phyloP scores from a whole-genome alignment of 2,113 vertebrate species.

The Eonycteris spelaea region DNA sequence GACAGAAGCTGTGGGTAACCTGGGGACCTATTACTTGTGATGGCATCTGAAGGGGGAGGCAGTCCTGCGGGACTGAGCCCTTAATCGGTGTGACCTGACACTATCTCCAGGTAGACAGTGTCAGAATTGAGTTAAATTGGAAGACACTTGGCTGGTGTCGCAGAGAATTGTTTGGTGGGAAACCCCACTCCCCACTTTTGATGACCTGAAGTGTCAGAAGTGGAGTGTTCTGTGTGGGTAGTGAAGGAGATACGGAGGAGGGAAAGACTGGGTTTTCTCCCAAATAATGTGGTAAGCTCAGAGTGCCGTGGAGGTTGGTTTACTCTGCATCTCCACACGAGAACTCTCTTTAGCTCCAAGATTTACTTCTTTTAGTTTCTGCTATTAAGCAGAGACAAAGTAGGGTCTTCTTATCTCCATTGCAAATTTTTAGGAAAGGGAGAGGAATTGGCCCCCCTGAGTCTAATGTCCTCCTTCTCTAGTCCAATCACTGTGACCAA shows the following conservation, averaged over 20 bases:
- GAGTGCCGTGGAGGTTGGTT: background rate
- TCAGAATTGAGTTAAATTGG: background rate
- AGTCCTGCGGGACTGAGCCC: background rate
- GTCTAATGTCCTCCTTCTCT: background rate
- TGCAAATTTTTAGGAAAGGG: background rate
- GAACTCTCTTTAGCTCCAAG: background rate
- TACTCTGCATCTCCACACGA: background rate
- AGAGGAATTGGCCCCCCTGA: background rate
- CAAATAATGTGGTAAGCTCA: background rate
- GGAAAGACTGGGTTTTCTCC: background rate
- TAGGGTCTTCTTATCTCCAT: background rate
- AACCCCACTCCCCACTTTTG: no score
- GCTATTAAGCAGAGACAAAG: background rate
- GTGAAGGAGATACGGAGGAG: background rate
- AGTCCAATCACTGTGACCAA: background rate
- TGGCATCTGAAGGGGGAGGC: background rate
- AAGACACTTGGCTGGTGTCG: background rate
- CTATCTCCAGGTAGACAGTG: background rate
- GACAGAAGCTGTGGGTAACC: background rate
- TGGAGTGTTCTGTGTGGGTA: background rate
- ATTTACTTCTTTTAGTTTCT: background rate
- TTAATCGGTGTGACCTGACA: background rate
- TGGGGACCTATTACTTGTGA: background rate
- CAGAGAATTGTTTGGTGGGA: background rate
- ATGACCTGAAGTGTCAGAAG: background rate